These are phyloP conservation scores for Anneissia japonica DNA, from an alignment of 35 echinoderm and acorn worm genomes.

Conservation along the genomic window DNA sequence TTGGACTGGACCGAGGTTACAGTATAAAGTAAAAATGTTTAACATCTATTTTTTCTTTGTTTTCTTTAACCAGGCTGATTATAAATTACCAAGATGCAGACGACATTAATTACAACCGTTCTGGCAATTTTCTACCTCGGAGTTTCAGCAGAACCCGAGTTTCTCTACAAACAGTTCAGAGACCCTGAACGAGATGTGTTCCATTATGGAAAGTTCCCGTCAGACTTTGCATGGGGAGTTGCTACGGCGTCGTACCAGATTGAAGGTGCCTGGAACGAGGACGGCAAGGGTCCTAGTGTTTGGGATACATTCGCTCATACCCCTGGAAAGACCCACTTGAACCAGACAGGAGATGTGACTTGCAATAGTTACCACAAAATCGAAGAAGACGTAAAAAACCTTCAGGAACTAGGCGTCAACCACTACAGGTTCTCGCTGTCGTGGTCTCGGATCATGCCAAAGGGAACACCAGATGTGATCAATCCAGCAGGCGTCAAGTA, in stretches of 20 bases:
- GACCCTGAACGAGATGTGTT: slow-evolving; percentile 71
- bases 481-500: slow-evolving; percentile 75
- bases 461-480: slow-evolving; percentile 46
- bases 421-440: slow-evolving; percentile 84
- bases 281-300: slow-evolving; percentile 73
- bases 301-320: slow-evolving; percentile 72
- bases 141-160: not conserved
- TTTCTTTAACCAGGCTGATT: no score
- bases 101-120: not conserved
- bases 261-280: slow-evolving; percentile 75
- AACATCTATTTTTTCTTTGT: no score
- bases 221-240: slow-evolving; percentile 67
- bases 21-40: no score
- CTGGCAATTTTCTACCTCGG: not conserved
- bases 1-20: no score
- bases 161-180: slow-evolving; percentile 38
- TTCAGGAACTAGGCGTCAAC: slow-evolving; percentile 60
- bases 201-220: slow-evolving; percentile 58
- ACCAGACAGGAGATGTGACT: slow-evolving; percentile 59
- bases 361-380: slow-evolving; percentile 85
- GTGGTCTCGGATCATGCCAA: slow-evolving; percentile 75
- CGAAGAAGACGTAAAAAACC: slow-evolving; percentile 51
- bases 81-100: no score
- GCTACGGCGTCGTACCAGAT: slow-evolving; percentile 92
- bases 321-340: slow-evolving; percentile 13